Conservation (phyloP, 2,113 vertebrate genomes). For the Colistium nudipinnis region DNA sequence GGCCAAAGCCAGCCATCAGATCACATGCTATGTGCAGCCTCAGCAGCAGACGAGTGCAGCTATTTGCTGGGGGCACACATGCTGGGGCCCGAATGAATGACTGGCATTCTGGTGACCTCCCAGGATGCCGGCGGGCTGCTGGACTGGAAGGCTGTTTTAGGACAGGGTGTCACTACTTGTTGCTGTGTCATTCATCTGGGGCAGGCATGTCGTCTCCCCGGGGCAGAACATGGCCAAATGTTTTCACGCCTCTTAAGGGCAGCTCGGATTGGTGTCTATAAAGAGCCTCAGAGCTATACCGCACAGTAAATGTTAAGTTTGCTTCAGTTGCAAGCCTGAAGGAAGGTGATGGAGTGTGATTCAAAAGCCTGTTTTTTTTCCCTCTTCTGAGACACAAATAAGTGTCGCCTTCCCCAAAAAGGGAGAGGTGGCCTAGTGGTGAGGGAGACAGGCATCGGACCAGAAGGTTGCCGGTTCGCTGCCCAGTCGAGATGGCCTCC, state of each 20-base stretch:
- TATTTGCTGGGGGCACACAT: constrained; percentile 76
- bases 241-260: constrained; percentile 55
- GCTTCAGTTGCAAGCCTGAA: constrained; percentile 25
- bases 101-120: constrained; percentile 76
- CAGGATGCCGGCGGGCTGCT: constrained; percentile 57
- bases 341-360: background rate
- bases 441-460: too few species aligned
- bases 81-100: constrained; percentile 69
- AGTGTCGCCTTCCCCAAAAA: background rate
- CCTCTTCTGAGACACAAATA: constrained; percentile 10
- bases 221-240: constrained; percentile 50
- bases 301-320: constrained; percentile 7
- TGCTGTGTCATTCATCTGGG: constrained; percentile 69
- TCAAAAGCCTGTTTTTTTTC: background rate
- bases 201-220: constrained; percentile 58
- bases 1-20: constrained; percentile 74
- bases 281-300: constrained; percentile 4
- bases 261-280: constrained; percentile 40
- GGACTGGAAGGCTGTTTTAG: constrained; percentile 67
- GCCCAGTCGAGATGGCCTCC: too few species aligned
- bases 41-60: constrained; percentile 74
- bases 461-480: too few species aligned
- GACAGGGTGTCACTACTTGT: constrained; percentile 60
- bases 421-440: too few species aligned
- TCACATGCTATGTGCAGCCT: constrained; percentile 81